Conservation (phyloP, 2,888 invertebrate genomes). For the Galerucella pusilla region DNA sequence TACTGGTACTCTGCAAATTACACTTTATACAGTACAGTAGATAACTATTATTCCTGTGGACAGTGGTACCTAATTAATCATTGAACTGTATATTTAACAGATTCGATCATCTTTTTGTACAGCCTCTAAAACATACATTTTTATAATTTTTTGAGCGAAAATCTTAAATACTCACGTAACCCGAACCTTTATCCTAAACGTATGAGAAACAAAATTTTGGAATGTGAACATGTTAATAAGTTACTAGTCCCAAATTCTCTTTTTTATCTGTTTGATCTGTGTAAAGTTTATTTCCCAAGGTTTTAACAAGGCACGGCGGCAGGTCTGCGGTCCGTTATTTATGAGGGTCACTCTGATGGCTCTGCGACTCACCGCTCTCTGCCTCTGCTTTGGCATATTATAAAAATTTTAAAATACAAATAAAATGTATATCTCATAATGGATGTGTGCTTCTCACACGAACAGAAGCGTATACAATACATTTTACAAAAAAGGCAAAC, state of each 20-base stretch:
- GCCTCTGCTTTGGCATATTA: constrained; percentile 47
- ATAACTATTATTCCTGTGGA: too few relatives aligned
- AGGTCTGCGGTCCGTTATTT: constrained; percentile 57
- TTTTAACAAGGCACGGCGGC: constrained; percentile 55
- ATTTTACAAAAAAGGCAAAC: background rate
- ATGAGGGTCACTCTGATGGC: constrained; percentile 58
- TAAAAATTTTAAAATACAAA: constrained; percentile 56
- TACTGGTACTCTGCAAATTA: too few relatives aligned
- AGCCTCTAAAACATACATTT: too few relatives aligned
- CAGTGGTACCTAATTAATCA: too few relatives aligned
- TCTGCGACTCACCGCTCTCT: constrained; percentile 41
- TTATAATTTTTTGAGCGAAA: background rate
- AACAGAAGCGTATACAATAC: constrained; percentile 6
- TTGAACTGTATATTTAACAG: too few relatives aligned
- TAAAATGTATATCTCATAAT: constrained; percentile 54
- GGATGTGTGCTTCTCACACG: constrained; percentile 45
- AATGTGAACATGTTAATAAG: constrained; percentile 60
- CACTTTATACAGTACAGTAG: too few relatives aligned
- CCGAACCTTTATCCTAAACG: constrained; percentile 50
- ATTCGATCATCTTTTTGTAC: too few relatives aligned
- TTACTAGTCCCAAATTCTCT: constrained; percentile 56
- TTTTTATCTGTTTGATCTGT: constrained; percentile 59
- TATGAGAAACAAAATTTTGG: constrained; percentile 48
- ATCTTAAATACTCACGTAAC: constrained; percentile 24
- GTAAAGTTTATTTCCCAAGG: constrained; percentile 62